These are phyloP conservation scores for Dynastes grantii DNA, from an alignment of 2,888 invertebrate species.

Conservation along the genomic window DNA sequence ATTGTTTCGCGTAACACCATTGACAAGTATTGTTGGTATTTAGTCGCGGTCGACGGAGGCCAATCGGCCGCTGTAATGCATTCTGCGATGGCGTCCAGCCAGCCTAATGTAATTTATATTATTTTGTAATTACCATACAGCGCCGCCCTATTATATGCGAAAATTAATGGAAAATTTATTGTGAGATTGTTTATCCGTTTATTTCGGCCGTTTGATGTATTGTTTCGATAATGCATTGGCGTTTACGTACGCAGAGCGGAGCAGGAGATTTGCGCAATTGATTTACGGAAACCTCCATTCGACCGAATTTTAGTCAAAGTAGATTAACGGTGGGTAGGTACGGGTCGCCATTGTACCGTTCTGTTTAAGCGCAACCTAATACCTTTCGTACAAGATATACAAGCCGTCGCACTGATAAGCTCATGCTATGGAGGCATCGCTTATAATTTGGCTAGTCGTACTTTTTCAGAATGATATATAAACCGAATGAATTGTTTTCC, in stretches of 20 bases:
- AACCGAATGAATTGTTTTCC: background rate
- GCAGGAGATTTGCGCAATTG: constrained; percentile 16
- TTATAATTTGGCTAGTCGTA: background rate
- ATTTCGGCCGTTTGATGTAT: constrained; percentile 44
- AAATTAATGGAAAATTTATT: constrained; percentile 49
- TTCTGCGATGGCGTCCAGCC: constrained; percentile 44
- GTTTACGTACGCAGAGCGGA: constrained; percentile 17
- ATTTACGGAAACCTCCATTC: constrained; percentile 25
- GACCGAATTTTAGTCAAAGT: constrained; percentile 12
- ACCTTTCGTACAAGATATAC: background rate
- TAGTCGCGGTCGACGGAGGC: constrained; percentile 54
- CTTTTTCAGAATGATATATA: background rate
- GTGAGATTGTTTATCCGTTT: constrained; percentile 49
- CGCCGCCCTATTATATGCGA: constrained; percentile 44
- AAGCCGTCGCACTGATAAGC: background rate
- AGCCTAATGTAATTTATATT: constrained; percentile 64
- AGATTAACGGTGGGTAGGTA: background rate
- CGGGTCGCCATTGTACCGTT: background rate
- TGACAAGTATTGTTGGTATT: constrained; percentile 65
- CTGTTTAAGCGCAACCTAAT: background rate
- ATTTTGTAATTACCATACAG: constrained; percentile 63
- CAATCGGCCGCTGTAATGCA: constrained; percentile 40
- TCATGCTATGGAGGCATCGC: no score
- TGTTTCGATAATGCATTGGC: constrained; percentile 42
- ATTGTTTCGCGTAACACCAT: constrained; percentile 32